These are phyloP conservation scores for Aphrophora alni DNA, from an alignment of 2,888 invertebrate species.

Conservation along the genomic window DNA sequence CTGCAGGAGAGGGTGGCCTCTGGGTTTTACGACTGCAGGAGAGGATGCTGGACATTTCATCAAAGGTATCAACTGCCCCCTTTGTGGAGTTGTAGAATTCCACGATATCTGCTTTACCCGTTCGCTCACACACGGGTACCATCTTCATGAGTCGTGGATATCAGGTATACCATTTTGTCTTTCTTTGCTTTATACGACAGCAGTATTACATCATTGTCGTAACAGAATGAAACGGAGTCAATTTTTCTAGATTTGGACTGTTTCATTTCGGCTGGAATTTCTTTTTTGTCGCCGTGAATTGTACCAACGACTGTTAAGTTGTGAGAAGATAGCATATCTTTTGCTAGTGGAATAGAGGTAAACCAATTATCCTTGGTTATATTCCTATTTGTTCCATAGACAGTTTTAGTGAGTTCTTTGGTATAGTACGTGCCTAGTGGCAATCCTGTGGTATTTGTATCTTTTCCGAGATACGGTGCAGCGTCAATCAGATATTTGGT, in stretches of 20 bases:
- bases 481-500: too few species aligned
- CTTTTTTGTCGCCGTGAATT: too few species aligned
- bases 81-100: slow-evolving; percentile 31
- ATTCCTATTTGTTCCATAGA: slow-evolving; percentile 15
- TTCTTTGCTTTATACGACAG: slow-evolving; percentile 30
- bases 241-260: too few species aligned
- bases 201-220: slow-evolving; percentile 28
- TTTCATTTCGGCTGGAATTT: too few species aligned
- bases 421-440: slow-evolving; percentile 4
- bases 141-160: slow-evolving; percentile 31
- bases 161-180: slow-evolving; percentile 26
- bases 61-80: too few species aligned
- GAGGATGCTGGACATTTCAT: slow-evolving; percentile 29
- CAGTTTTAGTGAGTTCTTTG: neutral
- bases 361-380: too few species aligned
- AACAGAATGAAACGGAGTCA: neutral
- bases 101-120: slow-evolving; percentile 27
- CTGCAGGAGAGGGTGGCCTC: slow-evolving; percentile 15
- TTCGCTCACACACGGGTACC: slow-evolving; percentile 14
- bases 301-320: neutral
- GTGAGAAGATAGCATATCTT: neutral
- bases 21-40: slow-evolving; percentile 25
- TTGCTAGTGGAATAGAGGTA: slow-evolving; percentile 4
- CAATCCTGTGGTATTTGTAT: neutral
- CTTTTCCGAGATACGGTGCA: slow-evolving; percentile 25